Evolutionary conservation across 2,797 vertebrate genomes (phyloP).

Genomic region (Allobates femoralis): DNA sequence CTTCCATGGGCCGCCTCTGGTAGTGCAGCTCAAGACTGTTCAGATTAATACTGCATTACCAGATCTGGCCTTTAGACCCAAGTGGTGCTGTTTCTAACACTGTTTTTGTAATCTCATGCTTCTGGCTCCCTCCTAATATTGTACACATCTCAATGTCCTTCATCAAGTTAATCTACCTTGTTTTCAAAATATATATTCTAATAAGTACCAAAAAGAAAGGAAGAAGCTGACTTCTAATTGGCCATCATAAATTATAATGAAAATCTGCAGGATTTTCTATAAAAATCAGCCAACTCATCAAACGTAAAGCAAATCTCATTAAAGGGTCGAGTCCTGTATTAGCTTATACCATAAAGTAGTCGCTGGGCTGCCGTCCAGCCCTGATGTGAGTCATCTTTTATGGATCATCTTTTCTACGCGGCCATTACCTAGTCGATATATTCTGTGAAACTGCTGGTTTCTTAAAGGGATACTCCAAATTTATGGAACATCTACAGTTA

Average conservation of each 20-base stretch:
- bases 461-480: background rate
- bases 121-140: no score
- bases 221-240: background rate
- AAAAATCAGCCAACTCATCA: background rate
- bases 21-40: no score
- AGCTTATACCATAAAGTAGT: constrained; percentile 1
- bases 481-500: no score
- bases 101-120: no score
- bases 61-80: background rate
- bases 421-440: background rate
- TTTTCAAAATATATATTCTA: background rate
- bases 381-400: background rate
- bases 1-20: no score
- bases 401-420: background rate
- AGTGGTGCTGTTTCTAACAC: background rate
- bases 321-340: background rate
- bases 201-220: background rate
- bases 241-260: background rate
- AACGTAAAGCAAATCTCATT: background rate
- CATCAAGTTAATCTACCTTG: background rate
- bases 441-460: background rate
- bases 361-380: background rate
- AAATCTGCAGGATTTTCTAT: background rate
- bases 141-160: background rate
- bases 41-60: background rate